Percentiles rank a stretch among this genome's conserved stretches.
Evolutionary conservation across 2,888 invertebrate genomes (phyloP).

Genomic region (Piscicola geometra): DNA sequence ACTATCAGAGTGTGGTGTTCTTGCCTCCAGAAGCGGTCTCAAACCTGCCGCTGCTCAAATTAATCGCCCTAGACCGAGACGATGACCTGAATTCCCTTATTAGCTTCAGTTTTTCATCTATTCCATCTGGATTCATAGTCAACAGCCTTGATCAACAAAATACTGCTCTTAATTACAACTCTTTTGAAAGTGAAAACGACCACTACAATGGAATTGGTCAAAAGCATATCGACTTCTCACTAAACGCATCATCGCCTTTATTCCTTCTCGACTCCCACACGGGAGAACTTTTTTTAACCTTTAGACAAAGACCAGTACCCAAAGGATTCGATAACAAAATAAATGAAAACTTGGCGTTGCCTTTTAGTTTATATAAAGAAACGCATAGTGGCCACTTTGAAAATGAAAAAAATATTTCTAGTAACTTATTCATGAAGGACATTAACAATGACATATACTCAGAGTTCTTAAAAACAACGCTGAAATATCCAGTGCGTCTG

Average conservation of each 20-base stretch:
- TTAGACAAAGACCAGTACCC: neutral
- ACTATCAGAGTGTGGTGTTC: neutral
- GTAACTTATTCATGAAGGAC: neutral
- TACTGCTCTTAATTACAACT: too few relatives aligned
- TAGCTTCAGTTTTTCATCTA: neutral
- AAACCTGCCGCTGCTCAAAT: neutral
- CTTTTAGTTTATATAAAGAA: too few relatives aligned
- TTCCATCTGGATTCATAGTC: neutral
- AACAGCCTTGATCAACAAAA: neutral
- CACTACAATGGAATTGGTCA: neutral
- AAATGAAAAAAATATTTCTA: neutral
- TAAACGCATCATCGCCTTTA: neutral
- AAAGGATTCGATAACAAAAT: too few relatives aligned
- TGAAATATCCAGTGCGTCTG: neutral
- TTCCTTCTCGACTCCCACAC: neutral
- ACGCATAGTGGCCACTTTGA: neutral
- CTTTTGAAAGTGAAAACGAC: neutral
- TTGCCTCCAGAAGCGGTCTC: neutral
- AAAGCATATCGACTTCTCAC: neutral
- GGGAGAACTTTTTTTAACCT: neutral
- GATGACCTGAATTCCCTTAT: neutral
- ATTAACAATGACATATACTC: neutral
- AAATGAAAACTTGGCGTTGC: too few relatives aligned
- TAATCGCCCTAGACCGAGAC: neutral
- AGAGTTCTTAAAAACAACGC: neutral